These are phyloP conservation scores for Thymelicus sylvestris DNA, from an alignment of 2,888 invertebrate species.

Conservation along the genomic window DNA sequence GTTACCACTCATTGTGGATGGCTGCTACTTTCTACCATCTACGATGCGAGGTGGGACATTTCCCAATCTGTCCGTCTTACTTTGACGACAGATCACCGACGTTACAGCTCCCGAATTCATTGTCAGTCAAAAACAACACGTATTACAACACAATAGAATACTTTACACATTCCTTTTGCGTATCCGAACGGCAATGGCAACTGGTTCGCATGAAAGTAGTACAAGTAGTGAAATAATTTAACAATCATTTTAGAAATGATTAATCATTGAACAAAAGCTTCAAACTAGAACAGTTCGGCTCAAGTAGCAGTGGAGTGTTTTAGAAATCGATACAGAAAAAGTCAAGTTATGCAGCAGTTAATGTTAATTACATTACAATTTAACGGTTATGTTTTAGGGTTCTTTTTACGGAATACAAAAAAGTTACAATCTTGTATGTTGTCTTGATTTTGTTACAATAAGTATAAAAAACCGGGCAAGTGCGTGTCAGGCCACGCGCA, in stretches of 20 bases:
- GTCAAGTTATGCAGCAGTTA: not conserved
- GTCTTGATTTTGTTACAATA: too few relatives aligned
- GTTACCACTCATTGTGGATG: conserved; percentile 69
- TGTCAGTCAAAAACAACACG: conserved; percentile 42
- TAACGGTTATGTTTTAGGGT: not conserved
- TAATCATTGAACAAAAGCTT: conserved; percentile 36
- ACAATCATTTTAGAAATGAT: conserved; percentile 37
- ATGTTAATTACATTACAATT: conserved; percentile 8
- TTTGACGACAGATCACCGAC: conserved; percentile 32
- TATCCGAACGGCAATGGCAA: not conserved
- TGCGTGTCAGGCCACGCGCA: too few relatives aligned
- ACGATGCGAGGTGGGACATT: conserved; percentile 69
- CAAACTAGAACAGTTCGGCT: conserved; percentile 28
- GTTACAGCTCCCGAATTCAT: conserved; percentile 17
- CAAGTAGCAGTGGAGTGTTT: conserved; percentile 24
- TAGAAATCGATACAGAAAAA: conserved; percentile 33
- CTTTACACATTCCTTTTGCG: not conserved
- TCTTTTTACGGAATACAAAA: too few relatives aligned
- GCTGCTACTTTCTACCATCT: conserved; percentile 64
- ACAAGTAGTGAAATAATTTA: conserved; percentile 34
- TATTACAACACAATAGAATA: conserved; percentile 37
- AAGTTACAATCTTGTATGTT: too few relatives aligned
- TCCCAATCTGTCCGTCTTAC: conserved; percentile 56
- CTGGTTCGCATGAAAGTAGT: conserved; percentile 33
- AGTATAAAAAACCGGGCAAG: too few relatives aligned